phyloP scores from a whole-genome alignment of 92 coral and sea anemone genomes.

The Actinostola sp. region DNA sequence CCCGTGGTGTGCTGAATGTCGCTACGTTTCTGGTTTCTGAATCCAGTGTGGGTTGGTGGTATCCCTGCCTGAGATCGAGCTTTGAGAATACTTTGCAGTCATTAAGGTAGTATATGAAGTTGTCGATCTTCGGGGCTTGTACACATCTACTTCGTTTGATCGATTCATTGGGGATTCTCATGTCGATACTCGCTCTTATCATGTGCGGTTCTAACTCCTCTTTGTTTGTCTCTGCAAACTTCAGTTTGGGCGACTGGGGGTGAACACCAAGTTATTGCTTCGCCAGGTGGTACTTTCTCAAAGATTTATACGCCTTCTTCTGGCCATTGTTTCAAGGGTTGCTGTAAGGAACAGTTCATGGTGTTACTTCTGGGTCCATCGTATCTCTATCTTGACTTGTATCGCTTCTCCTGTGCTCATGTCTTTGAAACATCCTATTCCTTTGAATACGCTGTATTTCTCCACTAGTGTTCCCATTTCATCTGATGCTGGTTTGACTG shows the following conservation, averaged over 20 bases:
- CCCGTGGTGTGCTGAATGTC: constrained; percentile 66
- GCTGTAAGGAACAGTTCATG: constrained; percentile 23
- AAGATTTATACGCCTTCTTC: constrained; percentile 57
- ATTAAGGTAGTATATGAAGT: constrained; percentile 40
- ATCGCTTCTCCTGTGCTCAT: constrained; percentile 37
- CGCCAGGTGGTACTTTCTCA: constrained; percentile 59
- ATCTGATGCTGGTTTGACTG: constrained; percentile 32
- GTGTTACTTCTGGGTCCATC: constrained; percentile 55
- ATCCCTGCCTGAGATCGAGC: constrained; percentile 42
- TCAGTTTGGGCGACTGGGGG: constrained; percentile 55
- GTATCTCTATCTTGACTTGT: constrained; percentile 60
- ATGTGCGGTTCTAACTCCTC: constrained; percentile 65
- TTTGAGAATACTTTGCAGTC: constrained; percentile 62
- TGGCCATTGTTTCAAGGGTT: constrained; percentile 68
- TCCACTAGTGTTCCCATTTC: constrained; percentile 20
- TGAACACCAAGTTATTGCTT: constrained; percentile 66
- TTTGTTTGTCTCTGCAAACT: constrained; percentile 14
- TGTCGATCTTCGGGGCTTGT: constrained; percentile 50
- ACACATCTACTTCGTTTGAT: too few species aligned
- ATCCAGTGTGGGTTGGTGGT: constrained; percentile 48
- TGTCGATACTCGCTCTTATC: constrained; percentile 68
- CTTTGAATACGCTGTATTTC: constrained; percentile 43
- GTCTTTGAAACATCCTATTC: constrained; percentile 51
- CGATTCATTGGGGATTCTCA: constrained; percentile 59
- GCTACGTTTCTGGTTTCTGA: constrained; percentile 50